Base-by-base conservation (phyloP, 53 echinoderm and acorn worm genomes). In the Stichopus horrens region DNA sequence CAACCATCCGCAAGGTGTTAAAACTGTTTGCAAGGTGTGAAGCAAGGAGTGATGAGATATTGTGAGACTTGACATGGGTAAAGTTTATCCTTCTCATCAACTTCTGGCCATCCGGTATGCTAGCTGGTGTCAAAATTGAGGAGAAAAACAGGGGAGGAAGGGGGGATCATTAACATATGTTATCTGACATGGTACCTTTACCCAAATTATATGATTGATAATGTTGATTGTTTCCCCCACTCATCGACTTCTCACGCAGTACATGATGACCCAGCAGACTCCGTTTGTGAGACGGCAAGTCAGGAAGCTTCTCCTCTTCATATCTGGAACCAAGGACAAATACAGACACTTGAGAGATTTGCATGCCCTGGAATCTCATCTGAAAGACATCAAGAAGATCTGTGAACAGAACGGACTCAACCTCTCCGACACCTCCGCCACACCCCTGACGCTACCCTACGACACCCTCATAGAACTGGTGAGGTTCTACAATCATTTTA, bases 211-310 rank as follows among this genome's bases (percentile, higher is more conserved):
- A n/a, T 37, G 37, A 37, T 37, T 37, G 37, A 37, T 0, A 37
- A 37, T 37, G 2, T 37, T 37, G 37, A 37, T 37, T 2, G 37
- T 37, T 37, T 37, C 37, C 37, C 37, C 37, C 37, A 37, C 37
- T 37, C 37, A 37, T 37, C 37, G 37, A 37, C 22, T 21, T 5
- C 37, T 7, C 22, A 4, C 13, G 13, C 79, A 97, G 98, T 97
- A 97, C 90, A 97, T 97, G 98, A 95, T 97, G 94, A 95, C 98
- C 66, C 98, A 97, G 92, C 98, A 97, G 82, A 95, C 95, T 21
- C 95, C 95, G 5, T 97, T 97, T 78, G 95, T 97, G 23, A 90
- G 98, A 60, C 94, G 98, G 5, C 98, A 97, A 86, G 98, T 97
- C 10, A 91, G 98, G 75, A 97, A 97, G 74, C 94, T 97, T 9